phyloP scores from a whole-genome alignment of 2,797 vertebrate genomes.

The Spheniscus humboldti region DNA sequence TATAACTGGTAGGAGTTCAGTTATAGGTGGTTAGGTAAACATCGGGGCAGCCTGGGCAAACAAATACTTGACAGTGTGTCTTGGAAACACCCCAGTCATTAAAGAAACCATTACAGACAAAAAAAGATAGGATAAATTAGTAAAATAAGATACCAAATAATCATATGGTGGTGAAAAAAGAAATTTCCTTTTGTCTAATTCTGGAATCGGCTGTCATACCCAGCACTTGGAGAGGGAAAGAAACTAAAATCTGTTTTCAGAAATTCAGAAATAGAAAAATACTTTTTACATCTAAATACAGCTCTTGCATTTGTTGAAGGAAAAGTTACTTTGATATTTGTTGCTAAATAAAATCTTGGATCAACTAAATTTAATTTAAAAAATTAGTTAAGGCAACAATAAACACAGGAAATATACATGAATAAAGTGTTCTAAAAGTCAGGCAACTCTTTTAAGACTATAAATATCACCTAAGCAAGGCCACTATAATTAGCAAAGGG shows the following conservation, averaged over 20 bases:
- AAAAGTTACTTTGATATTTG: conserved; percentile 74
- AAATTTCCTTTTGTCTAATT: neutral
- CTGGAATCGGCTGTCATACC: neutral
- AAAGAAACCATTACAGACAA: neutral
- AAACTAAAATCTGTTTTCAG: conserved; percentile 60
- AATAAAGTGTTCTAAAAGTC: conserved; percentile 85
- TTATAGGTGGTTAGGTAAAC: neutral
- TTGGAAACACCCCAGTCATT: neutral
- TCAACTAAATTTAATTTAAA: conserved; percentile 70
- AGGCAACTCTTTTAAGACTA: conserved; percentile 78
- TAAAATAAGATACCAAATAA: neutral
- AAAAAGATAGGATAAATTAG: neutral
- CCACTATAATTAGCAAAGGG: conserved; percentile 89
- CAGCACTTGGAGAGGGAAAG: neutral
- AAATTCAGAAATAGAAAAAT: conserved; percentile 50
- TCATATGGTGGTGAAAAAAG: neutral
- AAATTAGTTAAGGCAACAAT: conserved; percentile 73
- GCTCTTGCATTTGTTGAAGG: conserved; percentile 66
- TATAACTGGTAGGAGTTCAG: neutral
- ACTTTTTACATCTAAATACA: conserved; percentile 62
- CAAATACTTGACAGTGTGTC: neutral
- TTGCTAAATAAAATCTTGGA: conserved; percentile 79
- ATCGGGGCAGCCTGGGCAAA: neutral
- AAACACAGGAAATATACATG: conserved; percentile 89
- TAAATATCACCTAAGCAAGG: conserved; percentile 83